These are phyloP conservation scores for Ploceus nigricollis DNA, from an alignment of 2,113 vertebrate genomes.

Conservation along the genomic window DNA sequence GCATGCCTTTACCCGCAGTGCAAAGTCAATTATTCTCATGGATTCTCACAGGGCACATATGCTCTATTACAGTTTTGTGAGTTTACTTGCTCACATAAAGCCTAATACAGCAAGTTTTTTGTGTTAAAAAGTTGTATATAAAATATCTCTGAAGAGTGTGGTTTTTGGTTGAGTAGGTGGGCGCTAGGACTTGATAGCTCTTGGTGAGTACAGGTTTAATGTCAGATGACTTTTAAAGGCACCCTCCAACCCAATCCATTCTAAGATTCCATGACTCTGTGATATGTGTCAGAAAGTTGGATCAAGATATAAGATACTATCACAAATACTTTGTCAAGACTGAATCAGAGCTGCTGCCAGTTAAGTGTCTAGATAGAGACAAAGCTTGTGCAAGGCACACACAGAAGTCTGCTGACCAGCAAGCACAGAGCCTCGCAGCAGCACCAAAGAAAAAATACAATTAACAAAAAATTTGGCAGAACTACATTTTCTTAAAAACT, in stretches of 20 bases:
- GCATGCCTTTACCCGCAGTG: neutral
- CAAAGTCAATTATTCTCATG: constrained; percentile 22
- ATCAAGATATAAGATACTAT: neutral
- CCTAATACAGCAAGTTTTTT: neutral
- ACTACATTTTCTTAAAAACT: neutral
- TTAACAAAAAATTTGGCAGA: neutral
- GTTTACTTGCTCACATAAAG: neutral
- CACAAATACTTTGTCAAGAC: neutral
- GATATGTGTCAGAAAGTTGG: neutral
- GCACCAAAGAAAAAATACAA: neutral
- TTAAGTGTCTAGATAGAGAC: neutral
- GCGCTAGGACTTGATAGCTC: neutral
- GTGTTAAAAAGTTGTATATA: neutral
- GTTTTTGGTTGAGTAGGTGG: neutral
- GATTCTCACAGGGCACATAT: neutral
- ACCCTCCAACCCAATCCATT: neutral
- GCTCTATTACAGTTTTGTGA: neutral
- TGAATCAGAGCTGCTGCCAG: neutral
- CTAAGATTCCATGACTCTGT: neutral
- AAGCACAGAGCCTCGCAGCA: neutral
- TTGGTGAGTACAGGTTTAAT: neutral
- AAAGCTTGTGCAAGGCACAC: neutral
- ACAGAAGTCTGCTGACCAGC: neutral
- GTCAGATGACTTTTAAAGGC: neutral
- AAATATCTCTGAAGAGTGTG: neutral